Evolutionary conservation across 23 tunicate genomes (phyloP), one percentile per base, ranked within the genome.

Genomic region (Clavelina lepadiformis): DNA sequence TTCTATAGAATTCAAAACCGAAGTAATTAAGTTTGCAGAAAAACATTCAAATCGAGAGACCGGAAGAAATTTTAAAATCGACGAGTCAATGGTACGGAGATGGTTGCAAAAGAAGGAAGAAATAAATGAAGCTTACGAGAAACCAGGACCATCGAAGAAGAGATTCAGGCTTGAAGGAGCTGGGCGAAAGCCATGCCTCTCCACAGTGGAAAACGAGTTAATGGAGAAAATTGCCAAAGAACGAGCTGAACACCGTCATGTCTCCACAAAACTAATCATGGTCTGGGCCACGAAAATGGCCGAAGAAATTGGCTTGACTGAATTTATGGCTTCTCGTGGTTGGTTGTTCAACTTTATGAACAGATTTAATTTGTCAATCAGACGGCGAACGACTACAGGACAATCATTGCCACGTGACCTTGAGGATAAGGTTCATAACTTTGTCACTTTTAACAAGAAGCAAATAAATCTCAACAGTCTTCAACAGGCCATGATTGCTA

Each of bases 261-360:
- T 77, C 77, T 77, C 83, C 68, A 27, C 75, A 0, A 77, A 68
- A 56, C 41, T 77, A 44, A 77, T 77, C 37, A 54, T 1, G 32
- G 68, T 57, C 33, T 69, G 83, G 83, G 69, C 69, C 69, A 63
- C n/a, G 22, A 56, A 76, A 53, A 5, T 76, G 82, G 82, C 82
- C 33, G 51, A 31, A 15, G 74, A 54, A 65, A 77, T 28, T 56
- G 31, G 38, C 51, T 33, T 71, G 65, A 54, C 65, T 34, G 76
- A 71, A 56, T 71, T 71, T 71, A 34, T n/a, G 38, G 76, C 76
- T 3, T 71, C 76, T 71, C 76, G 65, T 36, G 76, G 76, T 55
- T 73, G 79, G 79, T 0, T 73, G 31, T 46, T 15, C 62, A 68
- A 68, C 37, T 68, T 68, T 25, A 11, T 51, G 61, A 49, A 28